Evolutionary conservation across 2,888 invertebrate genomes (phyloP).

Genomic region (Athalia rosae): DNA sequence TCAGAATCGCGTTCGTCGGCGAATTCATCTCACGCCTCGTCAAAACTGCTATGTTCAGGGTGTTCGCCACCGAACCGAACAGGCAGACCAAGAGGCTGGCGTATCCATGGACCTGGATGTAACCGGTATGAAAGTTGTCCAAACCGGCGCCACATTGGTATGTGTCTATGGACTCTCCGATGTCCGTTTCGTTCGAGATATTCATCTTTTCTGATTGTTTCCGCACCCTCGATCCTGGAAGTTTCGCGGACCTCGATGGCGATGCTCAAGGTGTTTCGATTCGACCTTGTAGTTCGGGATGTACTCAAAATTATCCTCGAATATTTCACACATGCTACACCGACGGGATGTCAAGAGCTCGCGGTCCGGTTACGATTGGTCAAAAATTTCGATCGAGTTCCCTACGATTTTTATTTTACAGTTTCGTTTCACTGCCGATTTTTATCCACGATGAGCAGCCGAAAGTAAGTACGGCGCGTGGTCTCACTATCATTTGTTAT

Average conservation of each 20-base stretch:
- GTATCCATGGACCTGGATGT: slow-evolving; percentile 88
- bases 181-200: slow-evolving; percentile 48
- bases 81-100: slow-evolving; percentile 90
- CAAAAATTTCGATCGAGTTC: too few relatives aligned
- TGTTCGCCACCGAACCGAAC: slow-evolving; percentile 92
- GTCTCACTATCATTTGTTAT: too few relatives aligned
- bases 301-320: background rate
- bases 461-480: too few relatives aligned
- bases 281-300: background rate
- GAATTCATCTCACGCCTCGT: slow-evolving; percentile 93
- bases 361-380: too few relatives aligned
- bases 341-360: too few relatives aligned
- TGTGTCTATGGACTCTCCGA: slow-evolving; percentile 5
- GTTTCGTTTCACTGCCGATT: too few relatives aligned
- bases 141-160: slow-evolving; percentile 78
- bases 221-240: background rate
- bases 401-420: too few relatives aligned
- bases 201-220: slow-evolving; percentile 51
- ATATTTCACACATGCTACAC: background rate
- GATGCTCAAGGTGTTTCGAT: background rate
- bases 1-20: slow-evolving; percentile 93
- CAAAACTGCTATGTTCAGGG: slow-evolving; percentile 93
- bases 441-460: too few relatives aligned
- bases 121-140: slow-evolving; percentile 79
- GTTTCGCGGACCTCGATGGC: background rate